Percentiles rank a stretch among this genome's conserved stretches.
These are phyloP conservation scores for Zaprionus vittiger DNA, from an alignment of 1,140 invertebrate genomes.

Conservation along the genomic window DNA sequence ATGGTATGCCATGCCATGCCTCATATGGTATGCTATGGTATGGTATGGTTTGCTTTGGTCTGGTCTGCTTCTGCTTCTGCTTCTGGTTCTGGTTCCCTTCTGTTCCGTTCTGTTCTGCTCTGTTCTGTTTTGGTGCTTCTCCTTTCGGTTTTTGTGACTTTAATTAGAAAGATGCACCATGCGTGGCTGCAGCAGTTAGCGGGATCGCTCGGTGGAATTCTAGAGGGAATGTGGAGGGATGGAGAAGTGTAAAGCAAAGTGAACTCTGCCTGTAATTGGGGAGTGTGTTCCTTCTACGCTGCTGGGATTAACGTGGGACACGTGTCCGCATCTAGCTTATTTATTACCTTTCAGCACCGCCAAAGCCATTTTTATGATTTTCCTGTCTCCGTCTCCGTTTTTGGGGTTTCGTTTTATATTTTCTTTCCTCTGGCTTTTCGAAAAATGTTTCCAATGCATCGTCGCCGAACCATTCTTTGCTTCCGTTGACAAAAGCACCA, in stretches of 20 bases:
- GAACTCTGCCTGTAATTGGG: constrained; percentile 21
- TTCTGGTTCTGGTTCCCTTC: constrained; percentile 2
- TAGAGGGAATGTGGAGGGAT: constrained; percentile 1
- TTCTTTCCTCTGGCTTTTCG: constrained; percentile 5
- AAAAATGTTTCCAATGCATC: constrained; percentile 49
- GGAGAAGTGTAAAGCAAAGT: not conserved
- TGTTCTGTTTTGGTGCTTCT: constrained; percentile 12
- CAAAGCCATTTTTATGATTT: constrained; percentile 55
- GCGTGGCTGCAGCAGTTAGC: constrained; percentile 50
- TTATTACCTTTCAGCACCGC: constrained; percentile 78
- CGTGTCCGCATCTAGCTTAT: constrained; percentile 79
- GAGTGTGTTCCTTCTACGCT: constrained; percentile 14
- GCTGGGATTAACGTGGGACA: constrained; percentile 72
- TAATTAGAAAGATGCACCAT: constrained; percentile 76
- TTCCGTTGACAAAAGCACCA: constrained; percentile 12
- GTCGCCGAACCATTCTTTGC: constrained; percentile 14
- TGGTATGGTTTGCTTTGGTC: constrained; percentile 22
- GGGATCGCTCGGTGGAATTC: constrained; percentile 30
- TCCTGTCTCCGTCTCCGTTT: constrained; percentile 37
- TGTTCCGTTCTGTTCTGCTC: not conserved
- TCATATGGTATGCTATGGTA: constrained; percentile 16
- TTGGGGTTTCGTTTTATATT: constrained; percentile 39
- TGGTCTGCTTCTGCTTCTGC: constrained; percentile 11
- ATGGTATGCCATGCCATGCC: constrained; percentile 6
- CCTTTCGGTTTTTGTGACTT: constrained; percentile 54